Base-by-base conservation (phyloP, 2,113 vertebrate species). In the Nibea coibor region DNA sequence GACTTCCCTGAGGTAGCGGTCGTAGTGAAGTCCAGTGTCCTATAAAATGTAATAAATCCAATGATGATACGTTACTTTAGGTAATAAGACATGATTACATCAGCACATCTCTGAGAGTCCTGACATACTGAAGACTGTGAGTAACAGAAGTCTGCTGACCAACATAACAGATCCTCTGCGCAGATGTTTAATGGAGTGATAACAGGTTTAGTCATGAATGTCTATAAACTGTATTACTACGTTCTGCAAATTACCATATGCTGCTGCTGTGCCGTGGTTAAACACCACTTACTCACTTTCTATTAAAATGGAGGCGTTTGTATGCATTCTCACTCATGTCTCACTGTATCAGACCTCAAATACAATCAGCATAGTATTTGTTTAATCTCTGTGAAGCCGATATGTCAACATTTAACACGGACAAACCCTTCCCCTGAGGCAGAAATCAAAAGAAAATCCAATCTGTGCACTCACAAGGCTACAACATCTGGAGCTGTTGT, bases 1-100 rank as follows among this genome's bases (percentile, higher is more conserved):
- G 80, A 99, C 98, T 95, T 99, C 97, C 81, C 96, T 96, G 91
- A 99, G 97, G 92, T 99, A 99, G 51, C 96, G 97, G 88, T 99
- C 97, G 88, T 99, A 99, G 93, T 98, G 98, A 80, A 99, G 96
- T 79, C 98, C 98, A 45, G 98, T 99, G 90, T 99, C 98, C 98
- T 99, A 43, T 84, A 3, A 93, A 88, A 87, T 66, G 68, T 16
- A 64, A 70, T 10, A 74, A 26, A 53, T 9, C 39, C 5, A 51
- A 22, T 22, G 1, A 72, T 54, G 2, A 54, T 24, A 59, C 48
- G 19, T 51, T 51, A 26, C 10, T 20, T 48, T 39, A 15, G 0
- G 1, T 48, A 47, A 31, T 11, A 53, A 31, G 7, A 70, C 16
- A 26, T 14, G 26, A 50, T 43, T 35, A 39, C 31, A 53, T 67